phyloP scores from a whole-genome alignment of 2,888 invertebrate genomes.

The Thereva unica region DNA sequence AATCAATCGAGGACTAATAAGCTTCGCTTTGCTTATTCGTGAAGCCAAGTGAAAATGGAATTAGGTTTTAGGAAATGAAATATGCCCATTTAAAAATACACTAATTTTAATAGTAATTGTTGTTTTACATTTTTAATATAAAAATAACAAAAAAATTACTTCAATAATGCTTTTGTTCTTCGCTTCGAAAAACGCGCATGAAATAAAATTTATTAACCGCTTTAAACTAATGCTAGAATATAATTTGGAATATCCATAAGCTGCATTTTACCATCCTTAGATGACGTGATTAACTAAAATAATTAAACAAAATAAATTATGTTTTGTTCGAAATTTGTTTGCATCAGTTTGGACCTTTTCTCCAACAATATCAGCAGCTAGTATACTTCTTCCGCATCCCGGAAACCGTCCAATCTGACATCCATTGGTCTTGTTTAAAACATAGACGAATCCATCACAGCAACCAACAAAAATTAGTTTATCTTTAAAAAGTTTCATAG shows the following conservation, averaged over 20 bases:
- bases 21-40: too few relatives aligned
- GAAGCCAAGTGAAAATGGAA: too few relatives aligned
- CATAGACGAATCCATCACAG: constrained; percentile 78
- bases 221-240: constrained; percentile 42
- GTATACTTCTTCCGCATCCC: constrained; percentile 72
- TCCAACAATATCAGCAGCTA: constrained; percentile 69
- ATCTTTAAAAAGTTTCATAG: constrained; percentile 68
- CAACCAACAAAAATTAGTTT: constrained; percentile 72
- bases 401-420: constrained; percentile 66
- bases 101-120: too few relatives aligned
- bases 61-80: too few relatives aligned
- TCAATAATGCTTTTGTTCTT: too few relatives aligned
- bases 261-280: constrained; percentile 69
- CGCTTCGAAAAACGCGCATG: too few relatives aligned
- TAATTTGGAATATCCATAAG: constrained; percentile 66
- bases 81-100: too few relatives aligned
- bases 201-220: neutral
- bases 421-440: constrained; percentile 62
- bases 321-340: neutral
- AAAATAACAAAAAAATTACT: too few relatives aligned
- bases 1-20: too few relatives aligned
- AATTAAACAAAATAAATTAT: constrained; percentile 41
- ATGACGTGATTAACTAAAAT: constrained; percentile 69
- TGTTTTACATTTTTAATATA: too few relatives aligned
- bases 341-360: constrained; percentile 61